phyloP scores from a whole-genome alignment of 1,140 invertebrate genomes.

The Lepidotrigona ventralis region DNA sequence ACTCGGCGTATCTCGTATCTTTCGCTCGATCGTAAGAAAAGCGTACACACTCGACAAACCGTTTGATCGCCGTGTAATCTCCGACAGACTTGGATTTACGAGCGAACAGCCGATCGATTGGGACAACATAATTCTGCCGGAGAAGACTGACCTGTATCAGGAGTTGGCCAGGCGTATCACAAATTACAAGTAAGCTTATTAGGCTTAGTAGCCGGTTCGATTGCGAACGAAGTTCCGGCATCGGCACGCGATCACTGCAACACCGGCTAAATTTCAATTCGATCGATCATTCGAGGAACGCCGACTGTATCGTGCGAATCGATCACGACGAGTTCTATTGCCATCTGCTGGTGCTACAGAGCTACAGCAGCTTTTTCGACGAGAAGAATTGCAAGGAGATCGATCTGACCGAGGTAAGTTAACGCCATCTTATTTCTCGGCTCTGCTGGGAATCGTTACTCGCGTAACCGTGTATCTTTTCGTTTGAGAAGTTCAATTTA shows the following conservation, averaged over 20 bases:
- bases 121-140: constrained; percentile 79
- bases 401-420: constrained; percentile 79
- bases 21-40: not conserved
- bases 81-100: constrained; percentile 79
- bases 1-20: not conserved
- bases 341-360: constrained; percentile 82
- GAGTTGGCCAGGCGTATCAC: constrained; percentile 81
- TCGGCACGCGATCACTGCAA: not conserved
- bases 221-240: constrained; percentile 7
- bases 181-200: constrained; percentile 80
- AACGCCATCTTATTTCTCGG: not conserved
- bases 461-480: not conserved
- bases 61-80: constrained; percentile 12
- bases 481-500: not conserved
- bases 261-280: constrained; percentile 29
- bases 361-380: constrained; percentile 82
- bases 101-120: constrained; percentile 79
- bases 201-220: constrained; percentile 2
- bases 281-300: constrained; percentile 78
- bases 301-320: constrained; percentile 81
- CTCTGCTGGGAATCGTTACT: not conserved
- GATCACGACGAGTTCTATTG: constrained; percentile 82
- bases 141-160: constrained; percentile 81
- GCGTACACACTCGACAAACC: constrained; percentile 5
- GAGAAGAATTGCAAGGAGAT: constrained; percentile 79